Percentiles rank a stretch among this genome's conserved stretches.
These are phyloP conservation scores for Bolborhynchus lineola DNA, from an alignment of 2,113 vertebrate species.

Conservation along the genomic window DNA sequence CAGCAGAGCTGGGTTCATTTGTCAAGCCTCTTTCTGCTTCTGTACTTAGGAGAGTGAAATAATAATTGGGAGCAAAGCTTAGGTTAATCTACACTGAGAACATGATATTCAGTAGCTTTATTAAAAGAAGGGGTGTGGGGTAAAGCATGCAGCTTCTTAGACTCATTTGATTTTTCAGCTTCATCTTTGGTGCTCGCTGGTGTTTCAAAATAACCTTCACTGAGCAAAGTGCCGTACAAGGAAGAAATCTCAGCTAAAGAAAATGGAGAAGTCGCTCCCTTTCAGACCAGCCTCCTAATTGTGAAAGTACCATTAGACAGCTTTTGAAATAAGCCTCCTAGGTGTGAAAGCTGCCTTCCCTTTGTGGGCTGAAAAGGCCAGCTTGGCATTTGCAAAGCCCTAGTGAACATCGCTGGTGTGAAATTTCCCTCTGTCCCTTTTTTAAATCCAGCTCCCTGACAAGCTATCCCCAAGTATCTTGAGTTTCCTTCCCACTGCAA, in stretches of 20 bases:
- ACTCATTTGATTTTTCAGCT: not conserved
- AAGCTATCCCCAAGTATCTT: not conserved
- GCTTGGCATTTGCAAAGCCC: not conserved
- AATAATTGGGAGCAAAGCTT: slow-evolving; percentile 56
- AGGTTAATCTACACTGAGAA: not conserved
- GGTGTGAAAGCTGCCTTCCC: not conserved
- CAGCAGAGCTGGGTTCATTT: not conserved
- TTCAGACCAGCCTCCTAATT: not conserved
- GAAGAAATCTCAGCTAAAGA: not conserved
- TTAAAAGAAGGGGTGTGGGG: not conserved
- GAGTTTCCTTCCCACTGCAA: not conserved
- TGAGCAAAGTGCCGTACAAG: not conserved
- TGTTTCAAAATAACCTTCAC: not conserved
- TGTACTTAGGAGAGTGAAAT: not conserved
- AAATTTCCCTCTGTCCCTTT: not conserved
- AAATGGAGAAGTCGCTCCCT: not conserved
- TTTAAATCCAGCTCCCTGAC: not conserved
- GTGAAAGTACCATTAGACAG: not conserved
- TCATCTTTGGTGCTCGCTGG: not conserved
- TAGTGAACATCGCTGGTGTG: not conserved
- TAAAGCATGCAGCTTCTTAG: not conserved
- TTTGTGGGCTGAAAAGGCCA: not conserved
- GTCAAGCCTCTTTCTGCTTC: not conserved
- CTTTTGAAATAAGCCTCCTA: not conserved
- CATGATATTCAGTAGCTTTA: slow-evolving; percentile 12